Evolutionary conservation across 2,113 vertebrate genomes (phyloP), one percentile per base, ranked within the genome.

Genomic region (Strix uralensis): DNA sequence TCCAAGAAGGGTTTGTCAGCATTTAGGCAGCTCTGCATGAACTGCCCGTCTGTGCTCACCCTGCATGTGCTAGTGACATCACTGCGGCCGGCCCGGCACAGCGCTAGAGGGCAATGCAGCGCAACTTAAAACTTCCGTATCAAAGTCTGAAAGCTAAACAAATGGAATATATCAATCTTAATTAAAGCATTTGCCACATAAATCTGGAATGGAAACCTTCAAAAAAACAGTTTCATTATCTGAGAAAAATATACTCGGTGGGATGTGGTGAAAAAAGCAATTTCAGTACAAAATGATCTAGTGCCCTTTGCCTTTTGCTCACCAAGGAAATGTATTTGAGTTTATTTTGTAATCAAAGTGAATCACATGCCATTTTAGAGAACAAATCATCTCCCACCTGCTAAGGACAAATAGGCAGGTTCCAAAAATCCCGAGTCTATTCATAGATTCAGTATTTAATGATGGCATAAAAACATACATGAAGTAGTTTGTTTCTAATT

Each of bases 61-160:
- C 95, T 67, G 96, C 92, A 52, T 90, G 80, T 73, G 84, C 75
- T 21, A 15, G 90, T 98, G 97, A 98, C 98, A 98, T 98, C 98
- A 98, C 92, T 9, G 92, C 92, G 81, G 96, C 90, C 81, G 51
- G 86, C 97, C 96, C 86, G n/a, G 26, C 81, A n/a, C 95, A 89
- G 98, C 98, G 84, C 98, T 98, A 98, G 98, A 92, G 96, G 97
- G 97, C 97, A 97, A 95, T 97, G 96, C 97, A 54, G 94, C 87
- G 84, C 97, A 71, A 66, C 96, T 40, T 49, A 96, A 86, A 92
- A 62, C 89, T 87, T 59, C 59, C 91, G 11, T 7, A 14, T 34
- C 87, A 23, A 27, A n/a, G 32, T 36, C 91, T 84, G 90, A 85
- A 84, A 57, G 94, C 93, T 63, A 13, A 77, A 36, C 75, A 59